Percentiles rank a stretch among this genome's conserved stretches.
Evolutionary conservation across 1,140 invertebrate species (phyloP).

Genomic region (Lethocerus indicus): DNA sequence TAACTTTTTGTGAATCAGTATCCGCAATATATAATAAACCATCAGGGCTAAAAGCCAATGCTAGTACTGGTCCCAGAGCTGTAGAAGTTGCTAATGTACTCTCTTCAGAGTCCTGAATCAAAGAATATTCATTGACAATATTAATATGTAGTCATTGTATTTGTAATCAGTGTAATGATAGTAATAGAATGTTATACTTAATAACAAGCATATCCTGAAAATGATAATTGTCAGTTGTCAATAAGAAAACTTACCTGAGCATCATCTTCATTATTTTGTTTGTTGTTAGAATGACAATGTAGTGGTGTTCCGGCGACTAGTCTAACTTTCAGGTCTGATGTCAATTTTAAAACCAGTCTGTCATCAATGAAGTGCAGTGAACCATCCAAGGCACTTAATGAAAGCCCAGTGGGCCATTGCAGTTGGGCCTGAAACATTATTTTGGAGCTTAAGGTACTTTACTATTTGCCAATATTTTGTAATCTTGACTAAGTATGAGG

Average conservation of each 20-base stretch:
- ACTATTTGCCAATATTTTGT: not conserved
- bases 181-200: no score
- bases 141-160: not conserved
- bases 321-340: constrained; percentile 74
- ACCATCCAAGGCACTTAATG: constrained; percentile 83
- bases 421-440: constrained; percentile 46
- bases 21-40: constrained; percentile 90
- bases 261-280: constrained; percentile 14
- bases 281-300: constrained; percentile 48
- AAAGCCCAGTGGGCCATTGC: constrained; percentile 89
- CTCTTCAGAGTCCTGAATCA: constrained; percentile 13
- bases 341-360: constrained; percentile 78
- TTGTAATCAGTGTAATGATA: not conserved
- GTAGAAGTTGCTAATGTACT: constrained; percentile 27
- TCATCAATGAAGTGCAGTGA: constrained; percentile 91
- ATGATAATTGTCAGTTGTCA: not conserved
- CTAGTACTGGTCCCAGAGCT: constrained; percentile 55
- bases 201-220: not conserved
- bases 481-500: no score
- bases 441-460: not conserved
- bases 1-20: constrained; percentile 75
- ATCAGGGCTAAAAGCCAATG: constrained; percentile 77
- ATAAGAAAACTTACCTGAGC: constrained; percentile 1
- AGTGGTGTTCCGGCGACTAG: constrained; percentile 81
- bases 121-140: not conserved